Base-by-base conservation (phyloP, 2,113 vertebrate species). In the Ceuthmochares aereus region DNA sequence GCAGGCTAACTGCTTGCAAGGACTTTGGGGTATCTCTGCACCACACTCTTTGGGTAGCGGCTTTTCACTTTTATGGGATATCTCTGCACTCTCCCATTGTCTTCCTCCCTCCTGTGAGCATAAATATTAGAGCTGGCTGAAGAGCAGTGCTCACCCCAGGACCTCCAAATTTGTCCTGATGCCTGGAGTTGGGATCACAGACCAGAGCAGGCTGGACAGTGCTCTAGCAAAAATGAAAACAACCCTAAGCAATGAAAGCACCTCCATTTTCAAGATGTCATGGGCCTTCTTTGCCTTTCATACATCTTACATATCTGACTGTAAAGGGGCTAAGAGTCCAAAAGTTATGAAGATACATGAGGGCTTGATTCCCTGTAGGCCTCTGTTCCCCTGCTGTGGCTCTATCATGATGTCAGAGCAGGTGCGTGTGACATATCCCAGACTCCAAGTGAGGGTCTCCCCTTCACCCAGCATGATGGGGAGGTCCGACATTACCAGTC, bases 31-130 rank as follows among this genome's bases (percentile, higher is more conserved):
- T 72, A 22, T 37, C 37, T 68, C 59, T 68, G 37, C 8, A 13
- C 27, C 37, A 11, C 0, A 1, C 1, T 17, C 21, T 37, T 67
- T 1, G 0, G 13, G 29, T 42, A 64, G 43, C 43, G 79, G 18
- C 32, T 76, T 88, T 73, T 56, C 47, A 14, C 19, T 77, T 73
- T 68, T 54, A 55, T 66, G 25, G 23, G 12, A 22, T 64, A 56
- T 27, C 30, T 66, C n/a, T 63, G 43, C 40, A 87, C 54, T 9
- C 18, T 7, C 2, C 15, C 14, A 30, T 51, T 7, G 5, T 40
- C 49, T 81, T 84, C 42, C 8, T 78, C 14, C 21, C 7, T 70
- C 26, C 58, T 0, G 0, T 34, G 23, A 81, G 54, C 20, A 60
- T 12, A 34, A 42, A 75, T 52, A 6, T 4, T 37, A 43, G 54